Conservation (phyloP, 1,140 invertebrate species). For the Bombus consobrinus region DNA sequence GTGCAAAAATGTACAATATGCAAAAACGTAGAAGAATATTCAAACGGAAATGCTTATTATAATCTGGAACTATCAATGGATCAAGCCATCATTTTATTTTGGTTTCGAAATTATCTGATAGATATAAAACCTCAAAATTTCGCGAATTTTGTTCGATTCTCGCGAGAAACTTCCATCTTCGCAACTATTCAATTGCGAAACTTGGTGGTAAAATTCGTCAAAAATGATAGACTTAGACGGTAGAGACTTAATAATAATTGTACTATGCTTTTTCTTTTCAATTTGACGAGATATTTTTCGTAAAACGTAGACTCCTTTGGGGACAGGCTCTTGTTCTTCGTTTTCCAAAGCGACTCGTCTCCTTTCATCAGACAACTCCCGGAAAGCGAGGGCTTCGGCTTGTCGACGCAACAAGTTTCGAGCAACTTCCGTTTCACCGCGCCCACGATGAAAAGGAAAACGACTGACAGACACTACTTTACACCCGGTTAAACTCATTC, state of each 20-base stretch:
- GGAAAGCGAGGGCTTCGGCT: not conserved
- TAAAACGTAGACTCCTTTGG: not conserved
- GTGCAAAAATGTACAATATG: no score
- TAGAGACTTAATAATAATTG: no score
- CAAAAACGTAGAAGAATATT: no score
- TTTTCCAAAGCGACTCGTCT: not conserved
- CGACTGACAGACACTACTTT: slow-evolving; percentile 48
- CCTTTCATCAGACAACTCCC: slow-evolving; percentile 9
- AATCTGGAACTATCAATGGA: no score
- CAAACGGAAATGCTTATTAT: no score
- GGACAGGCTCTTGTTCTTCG: not conserved
- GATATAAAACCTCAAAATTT: no score
- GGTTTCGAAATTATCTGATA: no score
- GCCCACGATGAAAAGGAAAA: slow-evolving; percentile 52
- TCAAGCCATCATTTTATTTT: no score
- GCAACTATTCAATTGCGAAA: no score
- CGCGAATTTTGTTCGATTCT: no score
- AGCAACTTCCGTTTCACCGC: slow-evolving; percentile 43
- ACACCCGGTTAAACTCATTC: slow-evolving; percentile 50
- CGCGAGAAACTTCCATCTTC: no score
- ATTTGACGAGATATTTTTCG: not conserved
- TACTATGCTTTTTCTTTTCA: not conserved
- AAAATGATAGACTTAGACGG: no score
- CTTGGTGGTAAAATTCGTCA: not conserved
- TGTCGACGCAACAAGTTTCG: slow-evolving; percentile 49